phyloP scores from a whole-genome alignment of 2,113 vertebrate genomes.

The Prionailurus viverrinus region DNA sequence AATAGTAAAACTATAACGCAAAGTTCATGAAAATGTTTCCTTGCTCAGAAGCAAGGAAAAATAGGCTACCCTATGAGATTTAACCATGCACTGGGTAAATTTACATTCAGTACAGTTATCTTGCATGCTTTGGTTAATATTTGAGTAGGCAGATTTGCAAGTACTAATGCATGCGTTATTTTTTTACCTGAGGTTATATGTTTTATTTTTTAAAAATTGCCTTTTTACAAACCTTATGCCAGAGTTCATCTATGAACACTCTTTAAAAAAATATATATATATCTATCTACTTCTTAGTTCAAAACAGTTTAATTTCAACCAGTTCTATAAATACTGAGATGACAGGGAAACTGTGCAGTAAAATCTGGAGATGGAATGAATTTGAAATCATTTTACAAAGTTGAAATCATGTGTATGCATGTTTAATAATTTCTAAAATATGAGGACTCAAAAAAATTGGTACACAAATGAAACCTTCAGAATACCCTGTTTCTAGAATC shows the following conservation, averaged over 20 bases:
- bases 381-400: conserved; percentile 66
- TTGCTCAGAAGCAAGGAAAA: conserved; percentile 66
- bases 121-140: conserved; percentile 84
- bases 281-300: conserved; percentile 70
- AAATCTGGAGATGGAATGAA: neutral
- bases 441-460: neutral
- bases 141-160: conserved; percentile 75
- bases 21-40: conserved; percentile 55
- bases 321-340: conserved; percentile 74
- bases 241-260: conserved; percentile 72
- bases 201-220: conserved; percentile 65
- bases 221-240: conserved; percentile 82
- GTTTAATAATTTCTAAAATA: conserved; percentile 50
- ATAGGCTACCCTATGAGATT: conserved; percentile 66
- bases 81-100: conserved; percentile 82
- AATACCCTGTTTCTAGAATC: conserved; percentile 54
- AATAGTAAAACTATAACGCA: conserved; percentile 58
- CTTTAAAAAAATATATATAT: conserved; percentile 67
- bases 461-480: neutral
- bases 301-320: conserved; percentile 79
- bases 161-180: conserved; percentile 84
- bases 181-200: conserved; percentile 81
- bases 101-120: conserved; percentile 71
- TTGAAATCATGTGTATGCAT: conserved; percentile 50
- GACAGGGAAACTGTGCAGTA: conserved; percentile 33